Base-by-base conservation (phyloP, 1,140 invertebrate species). In the Drosophila obscura region DNA sequence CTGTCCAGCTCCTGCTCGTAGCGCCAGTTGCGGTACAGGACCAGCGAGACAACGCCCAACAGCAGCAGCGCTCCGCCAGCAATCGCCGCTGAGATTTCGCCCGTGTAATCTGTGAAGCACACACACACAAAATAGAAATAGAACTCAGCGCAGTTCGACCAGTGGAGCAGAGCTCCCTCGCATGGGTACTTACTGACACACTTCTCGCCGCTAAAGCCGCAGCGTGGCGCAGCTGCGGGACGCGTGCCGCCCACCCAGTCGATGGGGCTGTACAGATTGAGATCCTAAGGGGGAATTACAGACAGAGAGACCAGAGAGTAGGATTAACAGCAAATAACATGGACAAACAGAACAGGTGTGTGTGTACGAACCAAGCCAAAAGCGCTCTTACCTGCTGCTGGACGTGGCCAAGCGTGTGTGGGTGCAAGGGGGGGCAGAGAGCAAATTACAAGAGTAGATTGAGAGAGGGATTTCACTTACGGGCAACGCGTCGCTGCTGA, bases 1-100 rank as follows among this genome's bases (percentile, higher is more conserved):
- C 96, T 97, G 79, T 99, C 98, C 61, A 99, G 92, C 87, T 99
- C 98, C 85, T 98, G 97, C 85, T 99, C 98, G 91, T 99, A 98
- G 19, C 95, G 94, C 96, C 97, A 98, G 90, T 98, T 98, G 55
- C 98, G 94, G 92, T 97, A 97, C 1, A 96, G 90, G 0, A 96
- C 93, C 19, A 97, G 88, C 0, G 94, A 93, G 4, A 96, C 94
- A 1, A 97, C 92, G 0, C 94, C 92, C 13, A 97, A 89, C 3
- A 97, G 92, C 0, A 96, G 90, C 0, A 96, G 75, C 0, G 96
- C 92, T 3, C 95, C 95, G 0, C 97, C 97, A 0, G 95, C 95
- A 0, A 97, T 94, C 1, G 96, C 96, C 0, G 95, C 94, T 0
- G 96, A 94, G 78, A 98, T 97, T 87, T 97, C 96, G 41, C 94